These are phyloP conservation scores for Poicephalus gulielmi DNA, from an alignment of 2,113 vertebrate genomes.

Conservation along the genomic window DNA sequence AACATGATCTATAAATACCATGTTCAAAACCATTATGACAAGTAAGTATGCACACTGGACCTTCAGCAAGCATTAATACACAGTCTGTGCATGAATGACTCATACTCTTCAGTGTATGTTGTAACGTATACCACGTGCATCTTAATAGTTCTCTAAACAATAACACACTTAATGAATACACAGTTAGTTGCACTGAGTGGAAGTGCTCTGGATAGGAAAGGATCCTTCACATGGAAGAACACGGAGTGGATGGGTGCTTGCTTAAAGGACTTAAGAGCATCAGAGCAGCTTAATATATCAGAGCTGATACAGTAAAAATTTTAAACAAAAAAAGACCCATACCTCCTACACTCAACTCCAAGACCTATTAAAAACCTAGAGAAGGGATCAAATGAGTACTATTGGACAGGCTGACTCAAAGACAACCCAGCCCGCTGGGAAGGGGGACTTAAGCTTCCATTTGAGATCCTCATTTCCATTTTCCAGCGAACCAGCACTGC, in stretches of 20 bases:
- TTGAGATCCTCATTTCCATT: background rate
- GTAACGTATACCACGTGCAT: background rate
- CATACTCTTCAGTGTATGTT: background rate
- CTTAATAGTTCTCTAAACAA: background rate
- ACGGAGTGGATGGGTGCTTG: background rate
- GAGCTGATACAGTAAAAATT: background rate
- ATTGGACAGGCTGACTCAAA: background rate
- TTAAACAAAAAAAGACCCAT: background rate
- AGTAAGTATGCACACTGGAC: background rate
- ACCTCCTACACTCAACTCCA: background rate
- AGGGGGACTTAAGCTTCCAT: background rate
- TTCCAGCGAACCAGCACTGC: accelerated
- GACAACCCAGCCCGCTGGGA: background rate
- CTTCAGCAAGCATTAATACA: background rate
- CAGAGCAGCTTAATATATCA: background rate
- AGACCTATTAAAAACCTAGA: background rate
- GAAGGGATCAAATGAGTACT: background rate
- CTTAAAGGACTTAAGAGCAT: background rate
- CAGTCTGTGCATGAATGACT: background rate
- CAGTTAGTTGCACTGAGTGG: background rate
- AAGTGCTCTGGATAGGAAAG: background rate
- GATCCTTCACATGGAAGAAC: background rate
- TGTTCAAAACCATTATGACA: background rate
- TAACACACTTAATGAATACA: background rate
- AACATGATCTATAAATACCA: background rate